phyloP scores from a whole-genome alignment of 2,888 invertebrate species.

The Bruchidius siliquastri region DNA sequence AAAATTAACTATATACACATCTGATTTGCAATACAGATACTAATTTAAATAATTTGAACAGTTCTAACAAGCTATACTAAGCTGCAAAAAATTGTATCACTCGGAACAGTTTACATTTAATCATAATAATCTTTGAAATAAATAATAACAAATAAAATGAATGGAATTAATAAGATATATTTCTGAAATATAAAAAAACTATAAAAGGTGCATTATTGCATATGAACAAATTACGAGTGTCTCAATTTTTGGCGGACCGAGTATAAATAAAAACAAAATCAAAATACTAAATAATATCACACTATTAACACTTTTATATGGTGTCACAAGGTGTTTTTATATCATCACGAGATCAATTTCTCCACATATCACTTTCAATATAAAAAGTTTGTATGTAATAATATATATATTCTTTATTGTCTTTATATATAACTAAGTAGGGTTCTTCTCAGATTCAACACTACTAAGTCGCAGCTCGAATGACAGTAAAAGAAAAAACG shows the following conservation, averaged over 20 bases:
- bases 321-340: constrained; percentile 41
- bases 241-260: constrained; percentile 1
- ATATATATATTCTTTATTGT: constrained; percentile 13
- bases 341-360: constrained; percentile 46
- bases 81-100: background rate
- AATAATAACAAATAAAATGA: too few relatives aligned
- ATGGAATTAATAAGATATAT: too few relatives aligned
- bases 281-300: constrained; percentile 51
- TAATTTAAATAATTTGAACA: constrained; percentile 42
- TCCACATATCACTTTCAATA: constrained; percentile 35
- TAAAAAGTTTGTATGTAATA: constrained; percentile 10
- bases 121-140: too few relatives aligned
- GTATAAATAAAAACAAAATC: constrained; percentile 43
- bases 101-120: background rate
- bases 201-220: too few relatives aligned
- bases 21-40: constrained; percentile 31
- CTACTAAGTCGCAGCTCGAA: background rate
- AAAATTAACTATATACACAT: constrained; percentile 11
- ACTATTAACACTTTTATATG: constrained; percentile 44
- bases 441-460: constrained; percentile 6
- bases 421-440: constrained; percentile 11
- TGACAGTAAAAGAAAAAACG: constrained; percentile 10
- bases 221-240: constrained; percentile 3
- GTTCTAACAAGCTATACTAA: constrained; percentile 34
- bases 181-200: too few relatives aligned